phyloP scores from a whole-genome alignment of 2,113 vertebrate genomes.

The Chiloscyllium plagiosum region DNA sequence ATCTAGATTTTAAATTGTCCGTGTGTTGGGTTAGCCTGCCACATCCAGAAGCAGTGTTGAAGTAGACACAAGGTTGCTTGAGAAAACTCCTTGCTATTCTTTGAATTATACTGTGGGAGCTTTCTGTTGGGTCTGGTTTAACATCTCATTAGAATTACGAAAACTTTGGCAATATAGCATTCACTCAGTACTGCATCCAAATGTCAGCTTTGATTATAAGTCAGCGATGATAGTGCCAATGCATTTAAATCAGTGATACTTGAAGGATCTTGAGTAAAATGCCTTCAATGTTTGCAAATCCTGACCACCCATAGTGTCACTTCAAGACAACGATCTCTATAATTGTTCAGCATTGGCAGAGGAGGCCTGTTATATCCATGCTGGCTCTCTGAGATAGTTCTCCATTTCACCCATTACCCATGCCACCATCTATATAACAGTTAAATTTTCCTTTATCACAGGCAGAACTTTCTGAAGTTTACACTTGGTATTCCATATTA shows the following conservation, averaged over 20 bases:
- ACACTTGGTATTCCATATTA: neutral
- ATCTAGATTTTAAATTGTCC: no score
- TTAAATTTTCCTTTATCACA: neutral
- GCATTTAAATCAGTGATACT: neutral
- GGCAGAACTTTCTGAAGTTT: neutral
- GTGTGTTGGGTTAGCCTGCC: no score
- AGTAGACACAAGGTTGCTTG: no score
- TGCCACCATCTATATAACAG: neutral
- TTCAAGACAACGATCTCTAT: neutral
- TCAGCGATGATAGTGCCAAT: neutral
- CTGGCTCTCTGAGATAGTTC: no score
- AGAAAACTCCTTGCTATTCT: no score
- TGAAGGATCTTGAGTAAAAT: neutral
- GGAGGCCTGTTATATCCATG: neutral
- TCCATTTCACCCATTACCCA: no score
- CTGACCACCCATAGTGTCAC: neutral
- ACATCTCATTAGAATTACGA: no score
- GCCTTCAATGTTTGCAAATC: neutral
- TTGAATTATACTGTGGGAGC: no score
- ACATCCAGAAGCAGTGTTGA: no score
- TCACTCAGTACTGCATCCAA: no score
- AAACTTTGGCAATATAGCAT: no score
- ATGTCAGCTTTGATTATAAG: neutral
- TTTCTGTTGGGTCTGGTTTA: no score
- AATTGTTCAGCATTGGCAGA: neutral